Base-by-base conservation (phyloP, 2,797 vertebrate genomes). In the Catostomus latipinnis region DNA sequence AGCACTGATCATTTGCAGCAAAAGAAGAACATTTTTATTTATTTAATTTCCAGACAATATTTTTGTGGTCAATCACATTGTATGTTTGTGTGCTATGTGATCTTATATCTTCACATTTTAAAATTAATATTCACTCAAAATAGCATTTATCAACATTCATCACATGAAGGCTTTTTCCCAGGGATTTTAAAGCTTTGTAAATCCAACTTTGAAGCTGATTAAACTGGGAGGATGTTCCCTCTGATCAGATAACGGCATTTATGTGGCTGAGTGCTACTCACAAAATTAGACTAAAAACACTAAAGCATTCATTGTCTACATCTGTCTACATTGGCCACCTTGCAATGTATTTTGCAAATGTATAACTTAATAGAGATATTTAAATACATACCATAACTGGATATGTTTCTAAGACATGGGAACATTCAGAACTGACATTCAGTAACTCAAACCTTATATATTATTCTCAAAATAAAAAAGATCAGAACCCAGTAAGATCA, bases 171-270 rank as follows among this genome's bases (percentile, higher is more conserved):
- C 62, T 73, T 67, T 73, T 49, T 11, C 58, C 34, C 34, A 57
- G 46, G 46, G 69, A 83, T 86, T 77, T 78, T 22, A 82, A 83
- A 81, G 79, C 79, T n/a, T 71, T 13, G 49, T 53, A 78, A 81
- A 84, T 75, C 58, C 65, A 74, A 53, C 63, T 63, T 71, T 82
- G n/a, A 84, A 63, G 57, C 77, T 80, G 80, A 84, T 85, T 86
- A 79, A 82, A 84, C 80, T 67, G 81, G 74, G 73, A 68, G 53
- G 46, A 49, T 84, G 72, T 85, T 74, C 69, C 63, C 52, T 83
- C 67, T 82, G 63, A 84, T 81, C 80, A 77, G 82, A 87, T 84
- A 81, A 83, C 70, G 54, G 71, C 69, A 61, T 81, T 83, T 78
- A 82, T 85, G 73, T 74, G 83, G 74, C 80, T 84, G 80, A 86